These are phyloP conservation scores for Phenganax marumi DNA, from an alignment of 92 coral and sea anemone species.

Conservation along the genomic window DNA sequence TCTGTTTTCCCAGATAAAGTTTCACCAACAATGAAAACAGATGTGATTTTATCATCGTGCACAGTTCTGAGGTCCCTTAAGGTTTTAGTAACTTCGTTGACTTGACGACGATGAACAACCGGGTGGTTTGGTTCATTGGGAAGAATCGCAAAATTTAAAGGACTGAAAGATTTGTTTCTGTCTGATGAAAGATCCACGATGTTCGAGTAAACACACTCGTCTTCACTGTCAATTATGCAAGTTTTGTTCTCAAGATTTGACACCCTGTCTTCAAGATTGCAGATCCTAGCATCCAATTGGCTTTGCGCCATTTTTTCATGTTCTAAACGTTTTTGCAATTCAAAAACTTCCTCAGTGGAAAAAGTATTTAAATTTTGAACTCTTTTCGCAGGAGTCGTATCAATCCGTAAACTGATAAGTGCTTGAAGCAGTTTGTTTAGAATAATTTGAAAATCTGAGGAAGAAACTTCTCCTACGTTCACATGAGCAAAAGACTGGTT, in stretches of 20 bases:
- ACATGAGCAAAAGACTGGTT: constrained; percentile 41
- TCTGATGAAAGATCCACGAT: not conserved
- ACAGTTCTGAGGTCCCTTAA: not conserved
- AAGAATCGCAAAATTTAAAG: not conserved
- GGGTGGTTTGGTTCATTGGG: constrained; percentile 15
- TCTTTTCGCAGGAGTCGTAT: constrained; percentile 14
- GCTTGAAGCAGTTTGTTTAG: constrained; percentile 33
- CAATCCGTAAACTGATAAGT: not conserved
- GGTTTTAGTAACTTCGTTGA: constrained; percentile 1
- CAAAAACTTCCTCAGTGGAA: constrained; percentile 31
- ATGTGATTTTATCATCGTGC: constrained; percentile 10
- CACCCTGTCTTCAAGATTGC: constrained; percentile 27
- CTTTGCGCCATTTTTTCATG: not conserved
- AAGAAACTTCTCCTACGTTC: constrained; percentile 29
- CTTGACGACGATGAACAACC: not conserved
- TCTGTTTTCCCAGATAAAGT: constrained; percentile 37
- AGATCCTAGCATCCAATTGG: not conserved
- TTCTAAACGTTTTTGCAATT: constrained; percentile 16
- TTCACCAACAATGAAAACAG: constrained; percentile 12
- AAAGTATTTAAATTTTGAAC: constrained; percentile 33
- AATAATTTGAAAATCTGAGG: constrained; percentile 27
- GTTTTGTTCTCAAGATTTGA: constrained; percentile 8
- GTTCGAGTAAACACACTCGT: not conserved
- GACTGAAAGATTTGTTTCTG: not conserved
- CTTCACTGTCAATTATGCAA: not conserved